Evolutionary conservation across 92 coral and sea anemone genomes (phyloP).

Genomic region (Epizoanthus stellaris): DNA sequence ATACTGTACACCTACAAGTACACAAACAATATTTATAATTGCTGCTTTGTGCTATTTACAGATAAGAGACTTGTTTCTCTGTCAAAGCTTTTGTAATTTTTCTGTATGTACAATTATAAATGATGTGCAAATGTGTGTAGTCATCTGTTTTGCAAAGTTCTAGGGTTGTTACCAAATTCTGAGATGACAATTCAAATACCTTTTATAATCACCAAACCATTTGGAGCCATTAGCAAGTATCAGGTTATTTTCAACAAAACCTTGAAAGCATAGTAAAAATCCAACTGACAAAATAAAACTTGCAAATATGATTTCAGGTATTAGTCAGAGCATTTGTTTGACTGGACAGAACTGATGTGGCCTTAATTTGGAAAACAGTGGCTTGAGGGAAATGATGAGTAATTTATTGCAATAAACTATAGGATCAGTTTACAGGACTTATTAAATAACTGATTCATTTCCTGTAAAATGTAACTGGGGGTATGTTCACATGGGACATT

Average conservation of each 20-base stretch:
- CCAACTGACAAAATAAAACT: not conserved
- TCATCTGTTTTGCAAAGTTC: not conserved
- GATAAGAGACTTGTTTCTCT: not conserved
- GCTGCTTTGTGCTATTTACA: no score
- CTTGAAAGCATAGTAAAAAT: not conserved
- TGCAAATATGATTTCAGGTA: not conserved
- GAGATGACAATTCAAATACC: not conserved
- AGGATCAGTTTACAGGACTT: no score
- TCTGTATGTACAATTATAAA: not conserved
- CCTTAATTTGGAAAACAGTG: conserved; percentile 9
- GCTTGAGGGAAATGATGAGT: not conserved
- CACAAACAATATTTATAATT: no score
- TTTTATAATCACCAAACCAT: not conserved
- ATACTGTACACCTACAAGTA: no score
- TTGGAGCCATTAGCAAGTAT: not conserved
- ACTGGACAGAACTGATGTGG: not conserved
- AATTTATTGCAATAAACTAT: not conserved
- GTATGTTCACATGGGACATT: no score
- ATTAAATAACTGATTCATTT: no score
- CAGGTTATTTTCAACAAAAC: not conserved
- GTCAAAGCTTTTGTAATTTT: not conserved
- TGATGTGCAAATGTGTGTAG: not conserved
- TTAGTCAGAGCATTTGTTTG: not conserved
- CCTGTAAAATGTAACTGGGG: no score
- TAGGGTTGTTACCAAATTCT: not conserved